Percentiles rank a stretch among this genome's conserved stretches.
Evolutionary conservation across 1,140 invertebrate species (phyloP).

Genomic region (Bactericera cockerelli): DNA sequence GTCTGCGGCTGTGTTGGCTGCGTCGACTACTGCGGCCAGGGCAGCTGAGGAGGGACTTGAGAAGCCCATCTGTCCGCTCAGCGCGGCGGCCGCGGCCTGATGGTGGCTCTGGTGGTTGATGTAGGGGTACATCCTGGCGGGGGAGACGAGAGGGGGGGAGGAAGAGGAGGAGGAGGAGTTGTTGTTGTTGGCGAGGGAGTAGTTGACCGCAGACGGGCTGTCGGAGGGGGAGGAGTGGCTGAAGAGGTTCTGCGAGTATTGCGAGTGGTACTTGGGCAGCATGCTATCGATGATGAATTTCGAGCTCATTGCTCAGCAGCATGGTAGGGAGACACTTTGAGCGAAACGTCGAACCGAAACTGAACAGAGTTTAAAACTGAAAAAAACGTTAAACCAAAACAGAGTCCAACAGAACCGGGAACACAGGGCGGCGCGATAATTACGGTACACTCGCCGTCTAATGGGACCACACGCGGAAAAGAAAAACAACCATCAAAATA

Average conservation of each 20-base stretch:
- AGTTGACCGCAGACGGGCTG: constrained; percentile 34
- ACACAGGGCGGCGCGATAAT: too few species aligned
- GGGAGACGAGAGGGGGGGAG: constrained; percentile 33
- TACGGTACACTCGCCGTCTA: not conserved
- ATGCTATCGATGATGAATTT: constrained; percentile 95
- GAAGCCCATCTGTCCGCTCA: constrained; percentile 40
- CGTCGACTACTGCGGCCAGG: constrained; percentile 42
- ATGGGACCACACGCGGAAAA: not conserved
- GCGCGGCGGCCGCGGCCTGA: constrained; percentile 47
- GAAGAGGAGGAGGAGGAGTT: constrained; percentile 31
- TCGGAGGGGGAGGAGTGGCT: constrained; percentile 32
- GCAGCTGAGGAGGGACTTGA: constrained; percentile 36
- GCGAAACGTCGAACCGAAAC: too few species aligned
- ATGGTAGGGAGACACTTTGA: too few species aligned
- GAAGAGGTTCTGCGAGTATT: constrained; percentile 48
- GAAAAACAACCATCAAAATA: constrained; percentile 9
- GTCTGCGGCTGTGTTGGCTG: constrained; percentile 38
- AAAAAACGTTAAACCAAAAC: not conserved
- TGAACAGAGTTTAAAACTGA: too few species aligned
- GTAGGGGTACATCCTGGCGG: constrained; percentile 47
- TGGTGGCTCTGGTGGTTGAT: constrained; percentile 56
- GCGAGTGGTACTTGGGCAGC: constrained; percentile 82
- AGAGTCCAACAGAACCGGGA: not conserved
- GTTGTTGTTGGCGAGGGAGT: constrained; percentile 26
- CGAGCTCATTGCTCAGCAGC: constrained; percentile 54